Evolutionary conservation across 1,140 invertebrate genomes (phyloP).

Genomic region (Bombyx mori): DNA sequence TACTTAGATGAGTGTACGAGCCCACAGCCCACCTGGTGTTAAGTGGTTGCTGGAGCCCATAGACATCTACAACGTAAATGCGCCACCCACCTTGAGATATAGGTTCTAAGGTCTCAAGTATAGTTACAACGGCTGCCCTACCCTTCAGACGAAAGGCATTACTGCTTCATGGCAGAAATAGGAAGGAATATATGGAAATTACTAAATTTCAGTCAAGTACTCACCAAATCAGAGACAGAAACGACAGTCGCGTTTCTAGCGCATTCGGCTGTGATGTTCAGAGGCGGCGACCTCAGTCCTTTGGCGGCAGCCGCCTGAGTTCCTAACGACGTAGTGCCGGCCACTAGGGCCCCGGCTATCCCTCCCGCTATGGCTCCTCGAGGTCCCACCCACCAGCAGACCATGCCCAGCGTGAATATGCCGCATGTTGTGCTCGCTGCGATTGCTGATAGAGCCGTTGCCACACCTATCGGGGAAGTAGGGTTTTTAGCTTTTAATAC

Average conservation of each 20-base stretch:
- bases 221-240: slow-evolving; percentile 15
- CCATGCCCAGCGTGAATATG: slow-evolving; percentile 88
- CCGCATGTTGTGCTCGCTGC: slow-evolving; percentile 88
- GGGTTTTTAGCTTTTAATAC: too few species aligned
- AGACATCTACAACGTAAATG: too few species aligned
- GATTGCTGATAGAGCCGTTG: slow-evolving; percentile 85
- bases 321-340: slow-evolving; percentile 73
- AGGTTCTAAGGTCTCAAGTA: too few species aligned
- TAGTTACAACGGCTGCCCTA: too few species aligned
- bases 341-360: slow-evolving; percentile 70
- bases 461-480: slow-evolving; percentile 71
- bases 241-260: slow-evolving; percentile 25
- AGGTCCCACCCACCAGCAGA: slow-evolving; percentile 85
- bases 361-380: slow-evolving; percentile 74
- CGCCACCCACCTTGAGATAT: too few species aligned
- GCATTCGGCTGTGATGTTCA: slow-evolving; percentile 29
- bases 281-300: slow-evolving; percentile 35
- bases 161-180: too few species aligned
- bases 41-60: too few species aligned
- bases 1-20: too few species aligned
- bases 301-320: slow-evolving; percentile 54
- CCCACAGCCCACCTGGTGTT: too few species aligned
- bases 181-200: too few species aligned
- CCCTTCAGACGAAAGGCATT: too few species aligned
- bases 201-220: neutral